Evolutionary conservation across 2,888 invertebrate genomes (phyloP), one percentile per base, ranked within the genome.

Genomic region (Acronicta leporina): DNA sequence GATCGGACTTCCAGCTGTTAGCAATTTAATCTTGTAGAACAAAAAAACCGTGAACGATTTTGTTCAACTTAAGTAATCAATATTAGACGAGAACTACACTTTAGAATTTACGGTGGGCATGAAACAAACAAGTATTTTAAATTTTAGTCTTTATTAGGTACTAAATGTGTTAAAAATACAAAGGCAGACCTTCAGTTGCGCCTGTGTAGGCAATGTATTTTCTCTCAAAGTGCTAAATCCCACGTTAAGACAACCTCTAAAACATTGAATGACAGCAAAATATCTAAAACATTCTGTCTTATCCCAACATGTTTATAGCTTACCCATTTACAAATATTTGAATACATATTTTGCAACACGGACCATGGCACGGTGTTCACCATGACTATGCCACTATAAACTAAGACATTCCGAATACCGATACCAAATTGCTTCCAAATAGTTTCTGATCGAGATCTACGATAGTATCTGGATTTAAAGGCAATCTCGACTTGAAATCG

Each of bases 401-500:
- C 81, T 81, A 63, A 77, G 77, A 84, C 79, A 86, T 85, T 82
- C 80, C 71, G 71, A 83, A 80, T 83, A 75, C 82, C 84, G 79
- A 81, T 81, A 85, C 88, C 81, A 84, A 88, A 91, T 88, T 87
- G 86, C 83, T 82, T 84, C 85, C 83, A 85, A 86, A 85, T 82
- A 86, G 84, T 86, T 85, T 83, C 84, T 81, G 81, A 88, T 88
- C 85, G 77, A 80, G 81, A 84, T 83, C 81, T 78, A 70, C 75
- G 84, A 88, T 86, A 82, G 70, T 79, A 87, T 86, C 84, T 74
- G 77, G 78, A 77, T 75, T 81, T 77, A 81, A 79, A 74, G 82
- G 87, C 81, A 87, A 88, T 85, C 84, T 77, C 69, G 73, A 78
- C 67, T 67, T 63, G 59, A 66, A 77, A 84, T 83, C 82, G 63